Evolutionary conservation across 2,888 invertebrate genomes (phyloP).

Genomic region (Apodemia duryi): DNA sequence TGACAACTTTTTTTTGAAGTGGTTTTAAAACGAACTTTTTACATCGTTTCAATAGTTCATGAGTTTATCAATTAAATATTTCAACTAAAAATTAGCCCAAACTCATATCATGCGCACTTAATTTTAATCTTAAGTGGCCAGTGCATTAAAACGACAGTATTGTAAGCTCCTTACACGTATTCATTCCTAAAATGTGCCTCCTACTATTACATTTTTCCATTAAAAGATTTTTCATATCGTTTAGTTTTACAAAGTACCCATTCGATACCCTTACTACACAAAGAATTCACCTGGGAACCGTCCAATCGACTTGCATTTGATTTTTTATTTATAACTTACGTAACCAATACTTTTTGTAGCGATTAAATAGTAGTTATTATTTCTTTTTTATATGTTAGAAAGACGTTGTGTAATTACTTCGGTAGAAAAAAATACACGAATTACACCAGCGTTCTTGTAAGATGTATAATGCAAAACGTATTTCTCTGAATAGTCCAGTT

Average conservation of each 20-base stretch:
- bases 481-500: no score
- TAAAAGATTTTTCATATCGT: background rate
- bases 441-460: no score
- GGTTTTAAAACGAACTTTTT: no score
- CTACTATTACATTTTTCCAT: background rate
- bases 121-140: no score
- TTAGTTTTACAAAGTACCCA: background rate
- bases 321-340: slow-evolving; percentile 11
- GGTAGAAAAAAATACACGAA: no score
- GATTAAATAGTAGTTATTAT: slow-evolving; percentile 1
- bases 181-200: background rate
- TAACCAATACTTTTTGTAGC: slow-evolving; percentile 14
- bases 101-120: no score
- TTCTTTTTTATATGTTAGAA: background rate
- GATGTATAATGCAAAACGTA: no score
- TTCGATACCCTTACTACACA: slow-evolving; percentile 5
- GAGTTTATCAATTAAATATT: no score
- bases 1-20: no score
- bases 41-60: no score
- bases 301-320: slow-evolving; percentile 12
- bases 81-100: no score
- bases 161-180: background rate
- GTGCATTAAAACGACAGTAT: background rate
- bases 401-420: background rate
- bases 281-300: slow-evolving; percentile 13